Base-by-base conservation (phyloP, 2,888 invertebrate genomes). In the Doris montereyensis region DNA sequence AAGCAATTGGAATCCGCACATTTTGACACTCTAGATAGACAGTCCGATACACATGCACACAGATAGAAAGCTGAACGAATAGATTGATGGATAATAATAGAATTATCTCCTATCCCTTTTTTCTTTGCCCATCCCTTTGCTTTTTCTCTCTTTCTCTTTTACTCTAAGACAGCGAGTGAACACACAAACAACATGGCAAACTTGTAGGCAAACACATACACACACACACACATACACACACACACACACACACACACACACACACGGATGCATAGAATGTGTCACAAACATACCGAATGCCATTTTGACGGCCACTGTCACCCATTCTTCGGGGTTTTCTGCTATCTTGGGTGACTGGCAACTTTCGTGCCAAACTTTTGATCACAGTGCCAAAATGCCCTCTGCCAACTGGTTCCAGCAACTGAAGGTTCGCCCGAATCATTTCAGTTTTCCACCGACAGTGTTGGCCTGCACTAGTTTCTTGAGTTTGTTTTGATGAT, bases 271-370 rank as follows among this genome's bases (percentile, higher is more conserved):
- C 28, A 32, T 3, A 3, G 2, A n/a, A 62, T n/a, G 62, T n/a
- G 8, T 62, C 62, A 21, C 3, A 24, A 8, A 26, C 52, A 58
- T 77, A 77, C 77, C 41, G 0, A 77, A 26, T 0, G 77, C 71
- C 77, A 70, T 77, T 35, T 77, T 77, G 34, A 77, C 60, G 21
- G 77, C 77, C 58, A 77, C 77, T 5, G 32, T 30, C 26, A 52
- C 30, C 77, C 77, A 77, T 4, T n/a, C 10, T 1, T 34, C 13
- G 1, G 1, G 0, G 13, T 17, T 10, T 35, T 60, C 35, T 26
- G 32, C 60, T 68, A 52, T 10, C 26, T 28, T 5, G 5, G 24
- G 2, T 60, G 34, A 57, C 60, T 77, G 2, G 24, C 32, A 0
- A 58, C 68, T 28, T 77, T 60, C 1, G 77, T n/a, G n/a, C n/a